These are phyloP conservation scores for Euphysa ruthae DNA, from an alignment of 30 jellyfish, hydroid and myxozoan species.

Conservation along the genomic window DNA sequence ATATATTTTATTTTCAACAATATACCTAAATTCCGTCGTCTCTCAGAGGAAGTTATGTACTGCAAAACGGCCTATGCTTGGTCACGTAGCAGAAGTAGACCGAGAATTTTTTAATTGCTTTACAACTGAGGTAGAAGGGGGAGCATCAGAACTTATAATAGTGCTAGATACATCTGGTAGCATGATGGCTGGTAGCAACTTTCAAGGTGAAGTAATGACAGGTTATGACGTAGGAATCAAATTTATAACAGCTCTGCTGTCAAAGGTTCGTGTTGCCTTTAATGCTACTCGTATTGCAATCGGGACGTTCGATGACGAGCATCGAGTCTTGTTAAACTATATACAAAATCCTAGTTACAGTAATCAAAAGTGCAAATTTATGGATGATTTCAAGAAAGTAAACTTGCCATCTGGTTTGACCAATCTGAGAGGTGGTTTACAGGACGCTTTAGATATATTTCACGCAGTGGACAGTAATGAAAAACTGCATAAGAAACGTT, in stretches of 20 bases:
- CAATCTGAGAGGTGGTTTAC: conserved; percentile 60
- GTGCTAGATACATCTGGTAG: conserved; percentile 91
- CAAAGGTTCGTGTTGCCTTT: conserved; percentile 73
- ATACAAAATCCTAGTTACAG: conserved; percentile 42
- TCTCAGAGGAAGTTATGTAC: no score
- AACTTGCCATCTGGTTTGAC: conserved; percentile 50
- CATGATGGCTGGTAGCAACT: conserved; percentile 24
- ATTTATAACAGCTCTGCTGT: conserved; percentile 58
- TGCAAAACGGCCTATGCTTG: conserved; percentile 8
- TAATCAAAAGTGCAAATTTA: conserved; percentile 75
- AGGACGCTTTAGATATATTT: conserved; percentile 60
- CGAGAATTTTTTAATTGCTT: conserved; percentile 70
- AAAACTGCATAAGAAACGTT: conserved; percentile 26
- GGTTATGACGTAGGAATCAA: conserved; percentile 64
- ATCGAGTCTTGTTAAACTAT: conserved; percentile 48
- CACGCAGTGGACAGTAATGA: conserved; percentile 41
- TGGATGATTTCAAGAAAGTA: conserved; percentile 47
- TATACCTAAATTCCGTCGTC: no score
- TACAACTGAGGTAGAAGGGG: conserved; percentile 73
- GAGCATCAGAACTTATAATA: conserved; percentile 71
- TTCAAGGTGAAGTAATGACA: conserved; percentile 13
- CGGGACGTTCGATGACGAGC: conserved; percentile 52
- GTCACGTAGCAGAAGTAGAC: conserved; percentile 8
- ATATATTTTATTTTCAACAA: no score
- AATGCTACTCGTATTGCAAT: conserved; percentile 90